A percentile compares a stretch with the other conserved stretches of the same genome.
These are phyloP conservation scores for Mongoloraphidia duomilia DNA, from an alignment of 2,888 invertebrate genomes.

Conservation along the genomic window DNA sequence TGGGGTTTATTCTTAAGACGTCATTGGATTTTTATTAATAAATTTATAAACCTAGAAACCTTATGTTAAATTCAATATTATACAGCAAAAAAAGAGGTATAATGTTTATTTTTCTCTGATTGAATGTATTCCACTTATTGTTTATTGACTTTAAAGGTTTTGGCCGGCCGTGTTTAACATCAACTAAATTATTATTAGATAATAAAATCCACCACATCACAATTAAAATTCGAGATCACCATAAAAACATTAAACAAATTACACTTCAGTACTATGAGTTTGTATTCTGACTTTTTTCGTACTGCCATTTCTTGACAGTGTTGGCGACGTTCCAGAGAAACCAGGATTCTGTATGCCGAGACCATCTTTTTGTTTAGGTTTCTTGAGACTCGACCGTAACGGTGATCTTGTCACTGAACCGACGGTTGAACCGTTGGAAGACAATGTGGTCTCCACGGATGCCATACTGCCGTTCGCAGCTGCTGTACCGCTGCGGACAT, in stretches of 20 bases:
- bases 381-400: constrained; percentile 68
- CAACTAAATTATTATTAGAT: too few relatives aligned
- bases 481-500: constrained; percentile 43
- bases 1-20: too few relatives aligned
- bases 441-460: constrained; percentile 57
- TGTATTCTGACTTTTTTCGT: constrained; percentile 85
- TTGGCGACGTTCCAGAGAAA: constrained; percentile 71
- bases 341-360: constrained; percentile 79
- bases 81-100: too few relatives aligned
- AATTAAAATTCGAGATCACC: too few relatives aligned
- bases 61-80: too few relatives aligned
- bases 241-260: constrained; percentile 14
- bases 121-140: too few relatives aligned
- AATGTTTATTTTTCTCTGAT: too few relatives aligned
- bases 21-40: too few relatives aligned
- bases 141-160: too few relatives aligned
- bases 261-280: constrained; percentile 83
- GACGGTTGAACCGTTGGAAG: constrained; percentile 38
- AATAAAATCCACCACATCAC: too few relatives aligned
- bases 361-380: constrained; percentile 53
- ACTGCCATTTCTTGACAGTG: constrained; percentile 69
- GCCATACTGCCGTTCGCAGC: constrained; percentile 41
- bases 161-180: too few relatives aligned
- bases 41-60: too few relatives aligned
- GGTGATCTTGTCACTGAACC: constrained; percentile 43